A percentile compares a stretch with the other conserved stretches of the same genome.
phyloP scores from a whole-genome alignment of 2,888 invertebrate species.

The Therioaphis trifolii region DNA sequence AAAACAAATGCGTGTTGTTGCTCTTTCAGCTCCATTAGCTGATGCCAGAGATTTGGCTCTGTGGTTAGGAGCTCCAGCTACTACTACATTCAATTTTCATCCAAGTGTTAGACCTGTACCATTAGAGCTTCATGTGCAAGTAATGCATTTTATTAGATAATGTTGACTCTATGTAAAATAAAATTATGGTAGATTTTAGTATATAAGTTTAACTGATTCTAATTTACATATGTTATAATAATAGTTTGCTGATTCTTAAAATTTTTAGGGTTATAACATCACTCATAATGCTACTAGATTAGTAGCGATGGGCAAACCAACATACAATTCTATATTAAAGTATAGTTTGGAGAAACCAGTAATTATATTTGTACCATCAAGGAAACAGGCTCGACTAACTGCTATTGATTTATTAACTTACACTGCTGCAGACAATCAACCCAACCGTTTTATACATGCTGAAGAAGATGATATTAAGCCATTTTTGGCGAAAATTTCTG shows the following conservation, averaged over 20 bases:
- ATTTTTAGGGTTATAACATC: constrained; percentile 88
- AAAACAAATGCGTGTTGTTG: constrained; percentile 89
- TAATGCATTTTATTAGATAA: constrained; percentile 42
- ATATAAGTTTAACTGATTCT: neutral
- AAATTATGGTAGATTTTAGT: neutral
- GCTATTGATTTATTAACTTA: constrained; percentile 96
- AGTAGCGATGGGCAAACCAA: constrained; percentile 97
- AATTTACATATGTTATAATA: neutral
- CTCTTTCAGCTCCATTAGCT: constrained; percentile 90
- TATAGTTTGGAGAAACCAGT: constrained; percentile 87
- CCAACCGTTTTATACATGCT: constrained; percentile 90
- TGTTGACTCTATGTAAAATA: neutral
- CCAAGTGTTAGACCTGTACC: constrained; percentile 96
- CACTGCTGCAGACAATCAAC: constrained; percentile 88
- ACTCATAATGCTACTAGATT: constrained; percentile 96
- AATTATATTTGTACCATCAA: constrained; percentile 89
- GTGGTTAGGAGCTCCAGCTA: constrained; percentile 95
- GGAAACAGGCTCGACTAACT: constrained; percentile 91
- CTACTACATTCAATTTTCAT: constrained; percentile 97
- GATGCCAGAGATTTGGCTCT: constrained; percentile 96
- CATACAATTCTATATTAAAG: constrained; percentile 90
- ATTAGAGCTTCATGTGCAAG: constrained; percentile 90
- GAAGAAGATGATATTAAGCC: constrained; percentile 87
- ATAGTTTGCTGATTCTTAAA: neutral
- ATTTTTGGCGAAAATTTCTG: constrained; percentile 86